Percentiles rank a stretch among this genome's conserved stretches.
These are phyloP conservation scores for Lagodon rhomboides DNA, from an alignment of 2,797 vertebrate species.

Conservation along the genomic window DNA sequence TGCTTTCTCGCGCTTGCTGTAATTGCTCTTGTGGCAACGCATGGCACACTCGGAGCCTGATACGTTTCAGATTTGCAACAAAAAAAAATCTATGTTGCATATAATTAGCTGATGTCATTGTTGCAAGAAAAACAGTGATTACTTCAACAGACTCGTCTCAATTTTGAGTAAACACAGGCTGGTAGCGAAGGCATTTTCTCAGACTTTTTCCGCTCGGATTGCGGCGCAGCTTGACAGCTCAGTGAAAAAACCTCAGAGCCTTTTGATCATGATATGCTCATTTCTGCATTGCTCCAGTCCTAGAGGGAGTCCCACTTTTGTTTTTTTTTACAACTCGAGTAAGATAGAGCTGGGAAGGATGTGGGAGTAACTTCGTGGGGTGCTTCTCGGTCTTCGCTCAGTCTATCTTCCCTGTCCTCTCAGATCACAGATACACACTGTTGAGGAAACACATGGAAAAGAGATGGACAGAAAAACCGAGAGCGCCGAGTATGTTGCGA, in stretches of 20 bases:
- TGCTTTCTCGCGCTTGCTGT: slow-evolving; percentile 8
- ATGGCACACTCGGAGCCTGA: not conserved
- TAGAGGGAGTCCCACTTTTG: slow-evolving; percentile 48
- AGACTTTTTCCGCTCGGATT: slow-evolving; percentile 57
- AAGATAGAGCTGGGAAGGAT: slow-evolving; percentile 41
- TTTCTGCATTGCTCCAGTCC: slow-evolving; percentile 52
- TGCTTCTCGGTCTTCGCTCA: slow-evolving; percentile 12
- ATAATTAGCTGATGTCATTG: slow-evolving; percentile 49
- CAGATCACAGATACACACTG: not conserved
- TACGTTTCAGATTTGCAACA: slow-evolving; percentile 35
- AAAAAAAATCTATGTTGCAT: slow-evolving; percentile 24
- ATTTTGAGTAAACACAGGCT: slow-evolving; percentile 62
- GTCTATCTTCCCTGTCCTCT: slow-evolving; percentile 16
- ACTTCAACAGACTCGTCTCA: slow-evolving; percentile 45
- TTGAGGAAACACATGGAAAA: not conserved
- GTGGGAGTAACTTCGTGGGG: slow-evolving; percentile 22
- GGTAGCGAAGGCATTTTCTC: slow-evolving; percentile 47
- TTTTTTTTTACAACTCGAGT: slow-evolving; percentile 13
- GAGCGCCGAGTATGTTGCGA: not conserved
- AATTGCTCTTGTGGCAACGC: slow-evolving; percentile 8
- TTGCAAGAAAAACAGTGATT: slow-evolving; percentile 49
- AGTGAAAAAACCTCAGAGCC: slow-evolving; percentile 63
- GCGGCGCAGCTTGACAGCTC: slow-evolving; percentile 60
- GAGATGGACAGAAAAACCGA: not conserved
- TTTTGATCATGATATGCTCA: slow-evolving; percentile 75